Conservation (phyloP, 2,113 vertebrate species). For the Anoplopoma fimbria region DNA sequence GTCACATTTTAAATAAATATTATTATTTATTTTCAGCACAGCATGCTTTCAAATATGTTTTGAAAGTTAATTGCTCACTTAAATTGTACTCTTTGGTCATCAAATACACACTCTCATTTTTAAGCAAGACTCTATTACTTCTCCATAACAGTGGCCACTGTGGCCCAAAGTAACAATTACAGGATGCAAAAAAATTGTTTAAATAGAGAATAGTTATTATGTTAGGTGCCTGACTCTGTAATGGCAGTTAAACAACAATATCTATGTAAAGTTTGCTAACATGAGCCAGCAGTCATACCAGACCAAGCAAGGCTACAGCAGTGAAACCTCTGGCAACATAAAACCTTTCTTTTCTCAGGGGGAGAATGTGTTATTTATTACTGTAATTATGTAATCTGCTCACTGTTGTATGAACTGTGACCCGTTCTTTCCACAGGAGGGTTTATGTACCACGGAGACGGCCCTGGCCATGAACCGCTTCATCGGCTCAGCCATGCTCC, state of each 20-base stretch:
- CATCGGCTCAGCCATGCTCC: slow-evolving; percentile 94
- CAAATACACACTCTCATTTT: background rate
- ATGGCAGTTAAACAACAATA: background rate
- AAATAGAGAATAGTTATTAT: background rate
- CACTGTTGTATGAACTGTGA: background rate
- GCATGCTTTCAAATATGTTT: background rate
- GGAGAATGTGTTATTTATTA: background rate
- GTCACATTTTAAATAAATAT: background rate
- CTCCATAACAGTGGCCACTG: background rate
- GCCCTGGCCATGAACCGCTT: slow-evolving; percentile 96
- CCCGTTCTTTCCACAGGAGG: slow-evolving; percentile 84
- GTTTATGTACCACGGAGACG: slow-evolving; percentile 94
- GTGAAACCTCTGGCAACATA: background rate
- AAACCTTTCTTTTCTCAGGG: background rate
- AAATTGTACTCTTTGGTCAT: background rate
- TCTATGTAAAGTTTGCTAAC: background rate
- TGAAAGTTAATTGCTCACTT: background rate
- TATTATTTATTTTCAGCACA: background rate
- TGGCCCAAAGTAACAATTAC: background rate
- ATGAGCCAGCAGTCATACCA: background rate
- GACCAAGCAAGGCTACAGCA: background rate
- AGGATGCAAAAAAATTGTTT: no score
- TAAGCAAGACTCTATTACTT: background rate
- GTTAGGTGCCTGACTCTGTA: background rate
- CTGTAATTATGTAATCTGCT: background rate